Evolutionary conservation across 2,888 invertebrate genomes (phyloP), one percentile per base, ranked within the genome.

Genomic region (Elysia crispata): DNA sequence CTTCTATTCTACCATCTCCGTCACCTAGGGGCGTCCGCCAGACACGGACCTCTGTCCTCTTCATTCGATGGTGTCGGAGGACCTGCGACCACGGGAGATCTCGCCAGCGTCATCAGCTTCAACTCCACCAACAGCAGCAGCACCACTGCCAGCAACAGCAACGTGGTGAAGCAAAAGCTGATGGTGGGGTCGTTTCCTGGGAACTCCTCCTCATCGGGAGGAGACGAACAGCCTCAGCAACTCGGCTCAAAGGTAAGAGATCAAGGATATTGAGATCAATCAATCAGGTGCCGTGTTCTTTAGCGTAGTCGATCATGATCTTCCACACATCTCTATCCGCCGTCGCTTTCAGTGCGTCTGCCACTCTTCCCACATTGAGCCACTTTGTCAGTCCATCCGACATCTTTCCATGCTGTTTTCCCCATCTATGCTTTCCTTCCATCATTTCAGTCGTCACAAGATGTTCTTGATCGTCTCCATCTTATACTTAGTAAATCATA

Each of bases 21-120:
- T 64, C 15, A 64, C 5, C 8, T 67, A 23, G 30, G 25, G 6
- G 30, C n/a, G 25, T 28, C 18, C 28, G 28, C 28, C 1, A 5
- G 25, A 28, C 30, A 30, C 15, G n/a, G 18, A 6, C n/a, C 25
- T 25, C 28, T 20, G 1, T 41, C n/a, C 41, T 3, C 57, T 23
- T 41, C 25, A 33, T 13, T n/a, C n/a, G n/a, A 31, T 25, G 30
- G 78, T 1, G 25, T 25, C 41, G 66, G 18, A 15, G 33, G 50
- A 20, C n/a, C 74, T 8, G 31, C 6, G 1, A 5, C 49, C 28
- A 70, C 76, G 25, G 75, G 69, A 93, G 94, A 95, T 83, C 93
- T 94, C 84, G 93, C 93, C 31, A 94, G 94, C 86, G 94, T 94
- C 33, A 94, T 94, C 94, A 94, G 94, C 88, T 94, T 94, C 85